Percentiles rank a stretch among this genome's conserved stretches.
These are phyloP conservation scores for Diarsia mendica DNA, from an alignment of 2,888 invertebrate genomes.

Conservation along the genomic window DNA sequence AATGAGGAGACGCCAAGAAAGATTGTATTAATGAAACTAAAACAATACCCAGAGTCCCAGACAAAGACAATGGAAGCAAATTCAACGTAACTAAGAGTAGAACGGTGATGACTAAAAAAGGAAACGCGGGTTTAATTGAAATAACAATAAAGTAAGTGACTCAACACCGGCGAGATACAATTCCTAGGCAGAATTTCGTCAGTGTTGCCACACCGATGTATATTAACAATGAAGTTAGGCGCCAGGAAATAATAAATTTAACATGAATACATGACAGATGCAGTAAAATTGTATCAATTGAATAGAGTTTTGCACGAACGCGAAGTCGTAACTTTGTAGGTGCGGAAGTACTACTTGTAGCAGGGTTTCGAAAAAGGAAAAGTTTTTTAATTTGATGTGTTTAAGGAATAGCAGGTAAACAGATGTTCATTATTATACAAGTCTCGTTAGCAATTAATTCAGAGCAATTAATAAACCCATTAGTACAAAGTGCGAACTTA, in stretches of 20 bases:
- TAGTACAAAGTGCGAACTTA: conserved; percentile 9
- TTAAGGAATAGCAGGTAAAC: background rate
- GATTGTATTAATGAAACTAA: conserved; percentile 32
- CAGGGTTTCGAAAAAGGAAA: conserved; percentile 22
- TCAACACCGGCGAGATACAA: conserved; percentile 60
- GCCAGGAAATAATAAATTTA: conserved; percentile 56
- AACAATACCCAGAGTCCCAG: conserved; percentile 43
- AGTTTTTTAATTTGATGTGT: background rate
- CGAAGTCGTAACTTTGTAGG: conserved; percentile 13
- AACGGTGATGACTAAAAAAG: conserved; percentile 68
- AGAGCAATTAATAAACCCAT: conserved; percentile 6
- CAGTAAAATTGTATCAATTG: conserved; percentile 35
- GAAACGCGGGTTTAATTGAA: conserved; percentile 70
- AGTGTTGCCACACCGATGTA: conserved; percentile 49
- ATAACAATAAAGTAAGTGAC: conserved; percentile 66
- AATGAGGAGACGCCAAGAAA: conserved; percentile 29
- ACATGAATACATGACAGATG: conserved; percentile 37
- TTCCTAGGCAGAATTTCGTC: conserved; percentile 63
- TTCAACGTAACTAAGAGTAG: conserved; percentile 42
- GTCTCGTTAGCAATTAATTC: conserved; percentile 4
- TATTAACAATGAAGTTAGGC: conserved; percentile 50
- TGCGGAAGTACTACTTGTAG: conserved; percentile 24
- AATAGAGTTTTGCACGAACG: conserved; percentile 34
- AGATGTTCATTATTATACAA: background rate
- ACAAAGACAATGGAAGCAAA: conserved; percentile 55